These are phyloP conservation scores for Noctua comes DNA, from an alignment of 2,888 invertebrate species.

Conservation along the genomic window DNA sequence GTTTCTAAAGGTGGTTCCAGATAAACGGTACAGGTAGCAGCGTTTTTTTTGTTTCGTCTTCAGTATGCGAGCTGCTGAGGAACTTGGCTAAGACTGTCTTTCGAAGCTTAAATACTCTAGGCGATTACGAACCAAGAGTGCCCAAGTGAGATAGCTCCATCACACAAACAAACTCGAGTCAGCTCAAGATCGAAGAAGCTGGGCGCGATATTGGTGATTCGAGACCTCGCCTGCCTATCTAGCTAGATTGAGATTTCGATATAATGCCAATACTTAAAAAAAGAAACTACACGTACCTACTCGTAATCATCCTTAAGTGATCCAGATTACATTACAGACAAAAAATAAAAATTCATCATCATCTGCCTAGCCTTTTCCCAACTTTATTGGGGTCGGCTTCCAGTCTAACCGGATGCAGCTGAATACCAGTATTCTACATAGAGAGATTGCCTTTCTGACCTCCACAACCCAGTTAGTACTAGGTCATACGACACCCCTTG, in stretches of 20 bases:
- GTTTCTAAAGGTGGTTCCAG: slow-evolving; percentile 28
- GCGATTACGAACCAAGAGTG: no score
- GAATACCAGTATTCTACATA: no score
- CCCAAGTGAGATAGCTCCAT: no score
- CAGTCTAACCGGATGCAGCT: no score
- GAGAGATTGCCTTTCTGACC: no score
- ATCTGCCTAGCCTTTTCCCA: no score
- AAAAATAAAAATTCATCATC: no score
- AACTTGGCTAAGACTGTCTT: background rate
- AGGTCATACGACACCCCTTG: no score
- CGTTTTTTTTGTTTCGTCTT: background rate
- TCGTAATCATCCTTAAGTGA: background rate
- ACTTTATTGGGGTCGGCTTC: no score
- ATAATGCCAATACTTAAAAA: background rate
- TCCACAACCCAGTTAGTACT: no score
- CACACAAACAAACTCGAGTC: no score
- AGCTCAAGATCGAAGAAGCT: background rate
- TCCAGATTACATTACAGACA: no score
- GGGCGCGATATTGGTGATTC: background rate
- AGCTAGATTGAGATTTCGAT: background rate
- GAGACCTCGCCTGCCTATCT: background rate
- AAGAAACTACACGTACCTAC: background rate
- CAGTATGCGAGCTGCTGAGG: background rate
- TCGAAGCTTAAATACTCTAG: background rate
- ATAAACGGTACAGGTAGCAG: slow-evolving; percentile 3